Evolutionary conservation across 2,888 invertebrate genomes (phyloP).

Genomic region (Ptycholaimellus sp.): DNA sequence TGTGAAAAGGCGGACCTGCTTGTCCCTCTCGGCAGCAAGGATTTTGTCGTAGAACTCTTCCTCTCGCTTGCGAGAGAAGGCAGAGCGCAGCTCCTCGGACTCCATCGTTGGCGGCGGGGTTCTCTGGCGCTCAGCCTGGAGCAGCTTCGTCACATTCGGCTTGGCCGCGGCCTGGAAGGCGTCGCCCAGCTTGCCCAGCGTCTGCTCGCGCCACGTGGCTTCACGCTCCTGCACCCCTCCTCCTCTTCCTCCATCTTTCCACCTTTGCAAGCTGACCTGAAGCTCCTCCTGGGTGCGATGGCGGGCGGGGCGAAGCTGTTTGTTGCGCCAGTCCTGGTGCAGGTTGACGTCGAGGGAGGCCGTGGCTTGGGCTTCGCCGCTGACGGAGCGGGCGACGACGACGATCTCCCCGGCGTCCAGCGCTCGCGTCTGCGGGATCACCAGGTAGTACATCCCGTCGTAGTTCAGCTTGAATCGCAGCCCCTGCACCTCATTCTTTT

Average conservation of each 20-base stretch:
- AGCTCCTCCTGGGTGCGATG: slow-evolving; percentile 1
- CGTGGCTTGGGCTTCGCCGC: slow-evolving; percentile 64
- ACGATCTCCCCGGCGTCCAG: slow-evolving; percentile 61
- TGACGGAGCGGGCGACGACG: slow-evolving; percentile 53
- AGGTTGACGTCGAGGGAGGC: slow-evolving; percentile 42
- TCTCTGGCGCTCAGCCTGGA: slow-evolving; percentile 19
- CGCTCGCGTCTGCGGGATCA: slow-evolving; percentile 83
- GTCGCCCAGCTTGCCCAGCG: slow-evolving; percentile 19
- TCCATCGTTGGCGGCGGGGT: slow-evolving; percentile 21
- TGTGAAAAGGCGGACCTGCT: no score
- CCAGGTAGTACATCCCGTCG: slow-evolving; percentile 86
- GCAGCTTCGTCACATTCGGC: slow-evolving; percentile 18
- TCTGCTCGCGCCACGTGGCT: slow-evolving; percentile 15
- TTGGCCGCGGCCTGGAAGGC: slow-evolving; percentile 21
- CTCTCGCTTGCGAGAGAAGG: slow-evolving; percentile 18
- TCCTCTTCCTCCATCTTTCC: no score
- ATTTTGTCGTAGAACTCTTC: slow-evolving; percentile 21
- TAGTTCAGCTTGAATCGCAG: slow-evolving; percentile 76
- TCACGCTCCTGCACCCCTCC: slow-evolving; percentile 13
- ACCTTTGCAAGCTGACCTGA: no score
- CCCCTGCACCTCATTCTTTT: slow-evolving; percentile 53
- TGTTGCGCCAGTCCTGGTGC: not conserved
- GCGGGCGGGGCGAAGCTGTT: not conserved
- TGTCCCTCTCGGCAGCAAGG: no score
- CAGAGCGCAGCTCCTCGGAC: slow-evolving; percentile 21